Percentiles rank a stretch among this genome's conserved stretches.
Conservation (phyloP, 2,113 vertebrate species). For the Psilopogon haemacephalus region DNA sequence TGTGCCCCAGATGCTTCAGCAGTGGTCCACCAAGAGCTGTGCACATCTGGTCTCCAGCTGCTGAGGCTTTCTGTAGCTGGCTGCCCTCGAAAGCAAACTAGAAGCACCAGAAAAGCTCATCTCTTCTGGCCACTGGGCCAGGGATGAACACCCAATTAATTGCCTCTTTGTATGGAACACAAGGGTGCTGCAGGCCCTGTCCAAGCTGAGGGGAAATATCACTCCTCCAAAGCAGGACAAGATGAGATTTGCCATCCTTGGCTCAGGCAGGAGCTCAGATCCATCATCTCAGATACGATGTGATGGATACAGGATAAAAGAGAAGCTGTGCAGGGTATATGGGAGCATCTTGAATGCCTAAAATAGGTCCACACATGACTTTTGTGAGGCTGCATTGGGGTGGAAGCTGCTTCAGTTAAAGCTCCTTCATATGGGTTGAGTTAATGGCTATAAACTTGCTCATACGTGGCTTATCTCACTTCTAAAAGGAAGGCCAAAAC, state of each 20-base stretch:
- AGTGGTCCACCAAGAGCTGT: neutral
- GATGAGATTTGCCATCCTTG: neutral
- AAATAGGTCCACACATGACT: neutral
- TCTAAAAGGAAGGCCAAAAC: neutral
- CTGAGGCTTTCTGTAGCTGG: neutral
- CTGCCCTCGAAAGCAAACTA: neutral
- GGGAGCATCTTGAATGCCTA: neutral
- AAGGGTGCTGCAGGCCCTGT: neutral
- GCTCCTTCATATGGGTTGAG: neutral
- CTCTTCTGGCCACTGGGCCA: neutral
- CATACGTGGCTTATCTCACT: neutral
- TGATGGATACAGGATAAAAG: neutral
- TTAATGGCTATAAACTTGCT: neutral
- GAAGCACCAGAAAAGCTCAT: neutral
- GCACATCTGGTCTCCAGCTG: conserved; percentile 74
- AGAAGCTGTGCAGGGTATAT: neutral
- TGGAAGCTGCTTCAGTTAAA: neutral
- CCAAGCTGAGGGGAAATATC: neutral
- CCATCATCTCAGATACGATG: neutral
- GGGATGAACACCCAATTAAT: neutral
- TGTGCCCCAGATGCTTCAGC: conserved; percentile 43
- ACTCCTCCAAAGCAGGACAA: neutral
- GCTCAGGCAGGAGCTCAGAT: neutral
- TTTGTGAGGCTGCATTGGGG: neutral
- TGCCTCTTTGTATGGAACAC: neutral